Base-by-base conservation (phyloP, 1,140 invertebrate species). In the Drosophila micromelanica region DNA sequence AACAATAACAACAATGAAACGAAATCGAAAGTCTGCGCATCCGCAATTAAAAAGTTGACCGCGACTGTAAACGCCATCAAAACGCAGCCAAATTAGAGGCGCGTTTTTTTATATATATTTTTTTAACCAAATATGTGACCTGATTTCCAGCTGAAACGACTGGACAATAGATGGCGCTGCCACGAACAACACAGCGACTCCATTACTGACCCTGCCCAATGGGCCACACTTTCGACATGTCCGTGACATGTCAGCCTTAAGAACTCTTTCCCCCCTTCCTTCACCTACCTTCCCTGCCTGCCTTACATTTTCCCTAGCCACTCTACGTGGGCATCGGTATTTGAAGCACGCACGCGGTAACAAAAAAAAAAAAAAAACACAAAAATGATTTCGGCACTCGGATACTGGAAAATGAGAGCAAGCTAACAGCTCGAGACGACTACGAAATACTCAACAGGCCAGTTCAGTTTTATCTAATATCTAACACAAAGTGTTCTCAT, bases 1-100 rank as follows among this genome's bases (percentile, higher is more conserved):
- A 68, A 63, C 56, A 57, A 61, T 27, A 57, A 38, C 6, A 20
- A 15, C 17, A 73, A 60, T 73, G 69, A 85, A 85, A 85, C 67
- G 75, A 86, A 86, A 86, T 87, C 82, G 82, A 87, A 87, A 87
- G 82, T 87, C 84, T 81, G 81, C 81, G 82, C 82, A 87, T 87
- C 82, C 82, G 82, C 82, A 87, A 87, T 87, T 87, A 89, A 87
- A 87, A 82, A 55, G 42, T 67, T 72, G 51, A 69, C 42, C 69
- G 72, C 76, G 68, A 65, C 80, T 81, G 70, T 57, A 84, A 82
- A 76, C 69, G 72, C 67, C 76, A 73, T 64, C 76, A 78, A 86
- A 86, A 87, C 73, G 82, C 82, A 72, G 82, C 76, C 78, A 86
- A 86, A 86, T 85, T 86, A 80, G 73, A 86, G 74, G 71, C 76